A percentile compares a stretch with the other conserved stretches of the same genome.
phyloP scores from a whole-genome alignment of 2,797 vertebrate genomes.

The Phaenicophaeus curvirostris region DNA sequence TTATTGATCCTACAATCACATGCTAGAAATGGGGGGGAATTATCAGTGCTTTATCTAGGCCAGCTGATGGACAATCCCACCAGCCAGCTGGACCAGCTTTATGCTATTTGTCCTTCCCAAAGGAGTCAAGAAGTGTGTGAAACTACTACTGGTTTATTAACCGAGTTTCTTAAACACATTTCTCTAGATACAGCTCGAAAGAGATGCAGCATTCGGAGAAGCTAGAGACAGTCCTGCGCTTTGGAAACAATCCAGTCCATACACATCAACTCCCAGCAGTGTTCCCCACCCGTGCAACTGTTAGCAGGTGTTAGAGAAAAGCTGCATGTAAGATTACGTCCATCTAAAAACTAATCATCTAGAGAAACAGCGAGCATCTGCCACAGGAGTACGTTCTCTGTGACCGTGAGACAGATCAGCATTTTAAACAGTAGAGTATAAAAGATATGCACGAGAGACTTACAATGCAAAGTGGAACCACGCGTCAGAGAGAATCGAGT shows the following conservation, averaged over 20 bases:
- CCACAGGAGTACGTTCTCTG: neutral
- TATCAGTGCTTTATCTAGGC: neutral
- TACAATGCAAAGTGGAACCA: slow-evolving; percentile 86
- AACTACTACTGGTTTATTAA: neutral
- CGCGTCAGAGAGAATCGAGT: slow-evolving; percentile 80
- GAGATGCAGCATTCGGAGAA: neutral
- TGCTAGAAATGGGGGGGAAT: neutral
- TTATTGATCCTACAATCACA: neutral
- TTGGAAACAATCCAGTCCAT: neutral
- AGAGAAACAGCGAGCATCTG: neutral
- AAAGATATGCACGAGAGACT: neutral
- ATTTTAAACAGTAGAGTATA: neutral
- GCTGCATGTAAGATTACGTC: neutral
- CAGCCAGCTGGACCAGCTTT: neutral
- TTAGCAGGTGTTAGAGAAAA: neutral
- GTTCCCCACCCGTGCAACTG: neutral
- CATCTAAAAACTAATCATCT: neutral
- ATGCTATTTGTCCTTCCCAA: neutral
- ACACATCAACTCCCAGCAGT: neutral
- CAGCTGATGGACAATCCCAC: neutral
- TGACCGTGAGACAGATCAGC: neutral
- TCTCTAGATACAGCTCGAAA: neutral
- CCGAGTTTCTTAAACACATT: neutral
- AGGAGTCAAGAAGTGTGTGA: neutral
- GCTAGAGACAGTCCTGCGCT: neutral